Percentiles rank a stretch among this genome's conserved stretches.
Conservation (phyloP, 2,888 invertebrate genomes). For the Cylloceria caligata region DNA sequence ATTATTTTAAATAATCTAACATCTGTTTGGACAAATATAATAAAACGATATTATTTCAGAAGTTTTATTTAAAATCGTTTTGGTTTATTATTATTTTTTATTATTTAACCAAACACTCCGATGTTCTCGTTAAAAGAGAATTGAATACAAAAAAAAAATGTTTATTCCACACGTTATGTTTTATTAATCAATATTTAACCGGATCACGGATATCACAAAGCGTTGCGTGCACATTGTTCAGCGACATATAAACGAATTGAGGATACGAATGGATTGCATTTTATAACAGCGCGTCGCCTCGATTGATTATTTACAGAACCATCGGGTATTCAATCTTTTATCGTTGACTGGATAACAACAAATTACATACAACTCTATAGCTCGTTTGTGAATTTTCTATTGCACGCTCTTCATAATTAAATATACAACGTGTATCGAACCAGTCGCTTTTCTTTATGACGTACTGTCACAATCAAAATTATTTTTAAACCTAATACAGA, state of each 20-base stretch:
- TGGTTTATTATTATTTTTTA: not conserved
- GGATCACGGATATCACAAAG: constrained; percentile 14
- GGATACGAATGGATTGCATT: constrained; percentile 10
- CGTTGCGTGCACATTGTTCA: constrained; percentile 17
- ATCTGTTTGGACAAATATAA: too few species aligned
- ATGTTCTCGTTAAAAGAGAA: not conserved
- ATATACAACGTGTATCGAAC: not conserved
- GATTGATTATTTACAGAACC: constrained; percentile 3
- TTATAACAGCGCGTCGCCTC: not conserved
- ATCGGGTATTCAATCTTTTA: not conserved
- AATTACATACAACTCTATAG: not conserved
- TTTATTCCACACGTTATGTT: not conserved
- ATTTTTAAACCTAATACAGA: too few species aligned
- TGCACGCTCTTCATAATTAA: not conserved
- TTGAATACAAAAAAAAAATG: not conserved
- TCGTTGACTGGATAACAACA: not conserved
- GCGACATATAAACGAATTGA: constrained; percentile 15
- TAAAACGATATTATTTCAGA: not conserved
- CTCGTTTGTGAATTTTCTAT: not conserved
- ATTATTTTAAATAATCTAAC: too few species aligned
- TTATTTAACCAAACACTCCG: not conserved
- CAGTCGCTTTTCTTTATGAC: not conserved
- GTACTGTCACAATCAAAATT: not conserved
- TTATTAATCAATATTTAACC: constrained; percentile 29
- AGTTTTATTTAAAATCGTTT: not conserved